Evolutionary conservation across 2,797 vertebrate species (phyloP).

Genomic region (Myripristis murdjan): DNA sequence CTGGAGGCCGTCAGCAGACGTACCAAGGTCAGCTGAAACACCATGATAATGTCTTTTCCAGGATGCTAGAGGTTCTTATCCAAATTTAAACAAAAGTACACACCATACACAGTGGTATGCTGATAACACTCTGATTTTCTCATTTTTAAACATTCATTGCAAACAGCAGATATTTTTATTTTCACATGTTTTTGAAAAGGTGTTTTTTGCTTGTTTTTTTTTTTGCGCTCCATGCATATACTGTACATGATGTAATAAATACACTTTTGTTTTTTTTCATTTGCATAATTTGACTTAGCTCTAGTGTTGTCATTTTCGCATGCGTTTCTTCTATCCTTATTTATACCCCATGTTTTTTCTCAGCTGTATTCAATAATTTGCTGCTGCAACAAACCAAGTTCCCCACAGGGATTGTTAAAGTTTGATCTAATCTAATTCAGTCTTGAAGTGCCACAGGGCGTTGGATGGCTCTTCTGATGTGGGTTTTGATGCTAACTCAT

Average conservation of each 20-base stretch:
- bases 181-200: no score
- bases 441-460: slow-evolving; percentile 25
- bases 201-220: no score
- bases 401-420: slow-evolving; percentile 45
- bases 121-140: slow-evolving; percentile 4
- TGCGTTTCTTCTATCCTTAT: slow-evolving; percentile 34
- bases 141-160: no score
- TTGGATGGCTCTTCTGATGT: slow-evolving; percentile 39
- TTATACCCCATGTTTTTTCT: slow-evolving; percentile 29
- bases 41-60: not conserved
- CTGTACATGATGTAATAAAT: no score
- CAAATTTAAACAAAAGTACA: not conserved
- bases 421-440: slow-evolving; percentile 52
- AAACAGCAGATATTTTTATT: no score
- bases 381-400: slow-evolving; percentile 34
- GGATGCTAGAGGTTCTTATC: not conserved
- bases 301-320: slow-evolving; percentile 4
- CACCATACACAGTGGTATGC: not conserved
- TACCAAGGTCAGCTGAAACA: slow-evolving; percentile 87
- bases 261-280: no score
- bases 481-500: no score
- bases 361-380: slow-evolving; percentile 31
- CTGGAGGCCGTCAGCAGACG: slow-evolving; percentile 92
- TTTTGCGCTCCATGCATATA: no score
- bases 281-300: not conserved